Conservation (phyloP, 2,888 invertebrate genomes). For the Ectropis crepuscularia region DNA sequence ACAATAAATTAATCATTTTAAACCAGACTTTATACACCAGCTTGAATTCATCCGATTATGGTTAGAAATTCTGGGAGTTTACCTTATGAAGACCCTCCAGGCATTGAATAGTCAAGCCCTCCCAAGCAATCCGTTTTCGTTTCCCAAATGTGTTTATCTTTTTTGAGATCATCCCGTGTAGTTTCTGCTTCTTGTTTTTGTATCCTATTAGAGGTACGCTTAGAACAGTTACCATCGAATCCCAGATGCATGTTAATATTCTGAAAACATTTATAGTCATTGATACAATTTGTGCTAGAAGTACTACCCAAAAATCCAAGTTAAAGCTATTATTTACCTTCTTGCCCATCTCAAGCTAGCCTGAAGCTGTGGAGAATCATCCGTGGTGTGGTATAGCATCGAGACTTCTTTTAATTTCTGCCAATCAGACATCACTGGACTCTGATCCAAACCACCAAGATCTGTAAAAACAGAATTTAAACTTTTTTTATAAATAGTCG, state of each 20-base stretch:
- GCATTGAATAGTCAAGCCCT: constrained; percentile 92
- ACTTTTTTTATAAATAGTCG: too few species aligned
- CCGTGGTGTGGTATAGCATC: constrained; percentile 86
- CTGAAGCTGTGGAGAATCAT: constrained; percentile 88
- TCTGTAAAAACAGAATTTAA: constrained; percentile 74
- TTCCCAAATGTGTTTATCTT: constrained; percentile 79
- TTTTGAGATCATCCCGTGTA: constrained; percentile 84
- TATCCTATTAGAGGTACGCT: constrained; percentile 89
- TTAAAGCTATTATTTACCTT: constrained; percentile 61
- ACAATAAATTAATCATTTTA: not conserved
- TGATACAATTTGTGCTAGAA: not conserved
- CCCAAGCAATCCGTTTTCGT: constrained; percentile 79
- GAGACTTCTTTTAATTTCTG: constrained; percentile 92
- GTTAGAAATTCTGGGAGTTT: constrained; percentile 22
- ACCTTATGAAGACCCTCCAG: constrained; percentile 95
- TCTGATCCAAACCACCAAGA: constrained; percentile 92
- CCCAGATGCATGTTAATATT: constrained; percentile 96
- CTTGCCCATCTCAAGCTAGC: constrained; percentile 92
- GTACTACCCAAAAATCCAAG: not conserved
- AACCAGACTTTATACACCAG: not conserved
- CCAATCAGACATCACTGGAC: constrained; percentile 94
- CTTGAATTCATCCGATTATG: too few species aligned
- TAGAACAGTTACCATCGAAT: constrained; percentile 94
- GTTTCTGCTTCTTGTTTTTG: constrained; percentile 70
- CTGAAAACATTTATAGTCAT: constrained; percentile 58